These are phyloP conservation scores for Antechinus stuartii DNA, from an alignment of 2,113 vertebrate genomes.

Conservation along the genomic window DNA sequence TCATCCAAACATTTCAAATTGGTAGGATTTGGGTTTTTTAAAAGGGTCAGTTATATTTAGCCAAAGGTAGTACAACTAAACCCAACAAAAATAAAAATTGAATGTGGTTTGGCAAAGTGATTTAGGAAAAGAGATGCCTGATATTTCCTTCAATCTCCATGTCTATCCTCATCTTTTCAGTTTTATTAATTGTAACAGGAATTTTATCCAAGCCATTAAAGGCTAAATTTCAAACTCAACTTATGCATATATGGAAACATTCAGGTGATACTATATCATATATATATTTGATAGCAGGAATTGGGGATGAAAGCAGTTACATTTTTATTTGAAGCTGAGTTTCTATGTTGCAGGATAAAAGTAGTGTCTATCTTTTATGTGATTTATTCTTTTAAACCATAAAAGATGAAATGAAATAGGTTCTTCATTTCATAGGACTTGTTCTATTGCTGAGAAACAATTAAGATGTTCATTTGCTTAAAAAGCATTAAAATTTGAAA, in stretches of 20 bases:
- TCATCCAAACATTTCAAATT: neutral
- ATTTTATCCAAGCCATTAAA: slow-evolving; percentile 52
- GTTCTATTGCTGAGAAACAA: slow-evolving; percentile 50
- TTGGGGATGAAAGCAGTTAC: slow-evolving; percentile 41
- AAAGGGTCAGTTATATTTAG: neutral
- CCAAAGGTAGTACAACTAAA: neutral
- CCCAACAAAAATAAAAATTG: neutral
- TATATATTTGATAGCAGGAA: slow-evolving; percentile 41
- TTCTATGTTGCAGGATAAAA: slow-evolving; percentile 58
- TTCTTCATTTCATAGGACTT: slow-evolving; percentile 57
- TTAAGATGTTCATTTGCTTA: slow-evolving; percentile 38
- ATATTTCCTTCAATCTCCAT: neutral
- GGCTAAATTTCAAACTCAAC: slow-evolving; percentile 44
- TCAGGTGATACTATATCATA: neutral
- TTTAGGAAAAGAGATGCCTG: neutral
- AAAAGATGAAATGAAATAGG: slow-evolving; percentile 10
- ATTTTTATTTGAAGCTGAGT: slow-evolving; percentile 56
- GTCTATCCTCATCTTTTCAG: neutral
- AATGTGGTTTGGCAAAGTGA: neutral
- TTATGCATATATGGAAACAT: neutral
- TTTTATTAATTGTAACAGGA: neutral
- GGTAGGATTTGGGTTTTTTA: neutral
- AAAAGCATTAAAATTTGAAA: slow-evolving; percentile 50
- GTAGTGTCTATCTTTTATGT: slow-evolving; percentile 60
- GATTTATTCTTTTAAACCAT: slow-evolving; percentile 59